Percentiles rank a stretch among this genome's conserved stretches.
Evolutionary conservation across 2,888 invertebrate species (phyloP).

Genomic region (Tetheella fluctuosa): DNA sequence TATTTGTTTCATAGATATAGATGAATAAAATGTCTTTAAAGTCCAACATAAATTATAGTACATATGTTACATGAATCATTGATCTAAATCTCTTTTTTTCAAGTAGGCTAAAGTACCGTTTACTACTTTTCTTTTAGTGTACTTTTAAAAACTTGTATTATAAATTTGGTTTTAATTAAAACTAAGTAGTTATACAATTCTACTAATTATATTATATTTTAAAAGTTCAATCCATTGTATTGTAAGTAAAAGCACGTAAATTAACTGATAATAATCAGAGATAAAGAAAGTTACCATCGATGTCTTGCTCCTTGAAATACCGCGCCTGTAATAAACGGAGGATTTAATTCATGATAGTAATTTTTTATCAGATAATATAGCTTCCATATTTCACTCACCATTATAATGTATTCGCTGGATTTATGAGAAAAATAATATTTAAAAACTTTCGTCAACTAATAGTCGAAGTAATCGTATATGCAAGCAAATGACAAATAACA

Average conservation of each 20-base stretch:
- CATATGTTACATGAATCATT: no score
- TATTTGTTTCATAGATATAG: no score
- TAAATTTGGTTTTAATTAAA: neutral
- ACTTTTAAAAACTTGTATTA: neutral
- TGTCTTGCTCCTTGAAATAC: slow-evolving; percentile 97
- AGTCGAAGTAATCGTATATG: no score
- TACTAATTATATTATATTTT: neutral
- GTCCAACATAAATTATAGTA: no score
- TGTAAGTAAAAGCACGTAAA: slow-evolving; percentile 13
- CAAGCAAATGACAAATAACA: no score
- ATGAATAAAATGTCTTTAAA: no score
- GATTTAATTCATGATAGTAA: neutral
- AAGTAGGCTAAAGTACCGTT: neutral
- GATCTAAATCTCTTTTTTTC: no score
- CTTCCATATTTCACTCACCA: neutral
- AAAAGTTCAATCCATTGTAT: neutral
- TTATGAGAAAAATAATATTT: neutral
- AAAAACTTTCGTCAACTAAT: neutral
- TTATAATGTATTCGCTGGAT: neutral
- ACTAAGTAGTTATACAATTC: neutral
- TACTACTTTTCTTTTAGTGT: neutral
- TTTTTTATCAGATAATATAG: neutral
- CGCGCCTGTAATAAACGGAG: slow-evolving; percentile 88
- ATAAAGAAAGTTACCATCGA: slow-evolving; percentile 88
- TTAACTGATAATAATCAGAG: neutral